Evolutionary conservation across 37 sponge, comb jelly and placozoan species (phyloP), one percentile per base, ranked within the genome.

Genomic region (Bolinopsis microptera): DNA sequence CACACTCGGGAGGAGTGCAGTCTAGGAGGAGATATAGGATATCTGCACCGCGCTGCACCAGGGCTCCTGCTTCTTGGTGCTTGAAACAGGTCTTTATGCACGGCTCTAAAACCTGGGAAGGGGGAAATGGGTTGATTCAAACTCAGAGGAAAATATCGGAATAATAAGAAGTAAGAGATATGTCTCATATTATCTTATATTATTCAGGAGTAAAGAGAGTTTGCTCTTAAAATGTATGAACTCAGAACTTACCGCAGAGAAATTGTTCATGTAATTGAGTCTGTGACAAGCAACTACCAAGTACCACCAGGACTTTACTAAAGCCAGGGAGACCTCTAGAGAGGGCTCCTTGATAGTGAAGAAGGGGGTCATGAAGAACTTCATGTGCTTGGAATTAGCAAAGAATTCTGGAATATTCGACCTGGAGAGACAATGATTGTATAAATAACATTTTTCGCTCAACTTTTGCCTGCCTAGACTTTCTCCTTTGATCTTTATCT

Each of bases 341-440:
- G 35, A 21, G 37, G 38, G 38, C 35, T 31, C 37, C 30, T 35
- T 33, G 2, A 80, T 80, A 3, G 82, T 80, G 82, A 35, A 36
- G 82, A 80, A 80, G 82, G 82, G 82, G 5, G 82, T 80, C 82
- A 80, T 33, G 22, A 80, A 80, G 35, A 80, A 80, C 82, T 80
- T 80, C 38, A 80, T 33, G 22, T 35, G 82, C 9, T 33, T 35
- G 16, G 82, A 36, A 8, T 24, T 36, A 1, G 38, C 38, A 35
- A 80, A 80, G 37, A 80, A 80, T 13, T 34, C 37, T 16, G 35
- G 38, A 34, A 30, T 35, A 9, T 80, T 30, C 22, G 82, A 30
- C 82, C 82, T 80, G 82, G 22, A 1, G 82, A 36, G 37, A 72
- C 3, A 8, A 28, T 9, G 68, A 61, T n/a, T n/a, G n/a, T n/a